A percentile compares a stretch with the other conserved stretches of the same genome.
Evolutionary conservation across 1,140 invertebrate species (phyloP).

Genomic region (Diploscapter pachys): DNA sequence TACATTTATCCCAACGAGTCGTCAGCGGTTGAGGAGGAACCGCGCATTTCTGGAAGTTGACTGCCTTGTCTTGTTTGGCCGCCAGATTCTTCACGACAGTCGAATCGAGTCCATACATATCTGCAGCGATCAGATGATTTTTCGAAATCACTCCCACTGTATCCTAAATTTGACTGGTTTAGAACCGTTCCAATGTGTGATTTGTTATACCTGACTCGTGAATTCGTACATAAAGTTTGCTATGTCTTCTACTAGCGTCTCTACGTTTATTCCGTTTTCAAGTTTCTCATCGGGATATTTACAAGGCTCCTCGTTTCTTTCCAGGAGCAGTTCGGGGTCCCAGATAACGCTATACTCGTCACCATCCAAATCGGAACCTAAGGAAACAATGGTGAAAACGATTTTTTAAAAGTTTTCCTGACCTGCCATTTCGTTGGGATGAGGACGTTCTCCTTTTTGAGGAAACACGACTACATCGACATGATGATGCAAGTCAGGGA

Average conservation of each 20-base stretch:
- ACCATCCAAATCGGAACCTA: slow-evolving; percentile 56
- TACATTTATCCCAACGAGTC: slow-evolving; percentile 15
- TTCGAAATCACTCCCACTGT: slow-evolving; percentile 45
- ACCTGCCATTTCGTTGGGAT: slow-evolving; percentile 59
- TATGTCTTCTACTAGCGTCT: no score
- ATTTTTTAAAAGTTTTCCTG: neutral
- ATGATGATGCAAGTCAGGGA: slow-evolving; percentile 53
- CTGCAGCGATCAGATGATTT: slow-evolving; percentile 42
- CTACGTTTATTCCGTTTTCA: no score
- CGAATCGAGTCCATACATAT: slow-evolving; percentile 29
- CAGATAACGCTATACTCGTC: slow-evolving; percentile 59
- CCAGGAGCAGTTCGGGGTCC: slow-evolving; percentile 47
- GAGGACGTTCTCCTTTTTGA: slow-evolving; percentile 52
- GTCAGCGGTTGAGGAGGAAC: slow-evolving; percentile 21
- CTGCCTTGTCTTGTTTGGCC: slow-evolving; percentile 40
- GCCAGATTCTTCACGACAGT: slow-evolving; percentile 37
- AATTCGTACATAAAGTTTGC: no score
- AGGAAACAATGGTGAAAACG: no score
- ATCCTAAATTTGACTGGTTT: slow-evolving; percentile 26
- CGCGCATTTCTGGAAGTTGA: slow-evolving; percentile 57
- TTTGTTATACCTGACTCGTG: neutral
- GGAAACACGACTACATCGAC: slow-evolving; percentile 60
- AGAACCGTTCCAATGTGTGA: neutral
- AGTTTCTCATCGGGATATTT: slow-evolving; percentile 28
- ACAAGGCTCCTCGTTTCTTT: slow-evolving; percentile 43